Percentiles rank a stretch among this genome's conserved stretches.
Conservation (phyloP, 2,113 vertebrate species). For the Lophius piscatorius region DNA sequence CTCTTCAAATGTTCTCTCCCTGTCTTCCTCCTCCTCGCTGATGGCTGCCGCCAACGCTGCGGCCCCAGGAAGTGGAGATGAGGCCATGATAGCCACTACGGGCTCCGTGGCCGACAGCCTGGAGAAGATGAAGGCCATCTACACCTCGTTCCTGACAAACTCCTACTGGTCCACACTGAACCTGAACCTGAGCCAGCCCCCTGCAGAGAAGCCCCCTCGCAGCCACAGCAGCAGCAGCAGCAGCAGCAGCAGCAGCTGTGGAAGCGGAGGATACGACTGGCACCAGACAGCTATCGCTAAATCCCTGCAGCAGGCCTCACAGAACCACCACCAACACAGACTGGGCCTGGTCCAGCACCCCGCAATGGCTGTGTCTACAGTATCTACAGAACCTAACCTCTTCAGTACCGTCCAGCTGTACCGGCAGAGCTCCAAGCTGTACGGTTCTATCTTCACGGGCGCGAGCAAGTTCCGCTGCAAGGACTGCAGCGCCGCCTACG, state of each 20-base stretch:
- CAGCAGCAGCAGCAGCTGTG: conserved; percentile 95
- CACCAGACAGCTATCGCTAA: conserved; percentile 98
- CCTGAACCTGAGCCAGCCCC: conserved; percentile 88
- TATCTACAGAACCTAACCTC: conserved; percentile 86
- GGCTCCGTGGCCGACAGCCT: conserved; percentile 88
- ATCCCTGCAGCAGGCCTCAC: conserved; percentile 94
- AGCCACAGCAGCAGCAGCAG: conserved; percentile 90
- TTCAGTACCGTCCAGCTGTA: conserved; percentile 99
- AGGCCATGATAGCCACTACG: conserved; percentile 71
- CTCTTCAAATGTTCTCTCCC: conserved; percentile 71
- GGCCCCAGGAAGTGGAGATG: conserved; percentile 76
- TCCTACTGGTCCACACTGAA: conserved; percentile 99
- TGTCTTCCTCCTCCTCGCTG: conserved; percentile 65
- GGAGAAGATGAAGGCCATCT: conserved; percentile 99
- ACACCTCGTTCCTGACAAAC: conserved; percentile 97
- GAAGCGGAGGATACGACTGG: conserved; percentile 96
- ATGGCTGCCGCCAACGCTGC: conserved; percentile 54
- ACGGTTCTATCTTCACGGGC: conserved; percentile 98
- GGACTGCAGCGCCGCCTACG: conserved; percentile 97
- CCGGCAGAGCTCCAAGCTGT: conserved; percentile 97
- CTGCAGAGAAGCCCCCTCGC: conserved; percentile 86
- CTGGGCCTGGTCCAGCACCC: conserved; percentile 61
- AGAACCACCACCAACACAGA: conserved; percentile 84
- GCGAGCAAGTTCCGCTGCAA: conserved; percentile 99
- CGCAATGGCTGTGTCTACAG: conserved; percentile 45